These are phyloP conservation scores for Polydrusus cervinus DNA, from an alignment of 2,888 invertebrate genomes.

Conservation along the genomic window DNA sequence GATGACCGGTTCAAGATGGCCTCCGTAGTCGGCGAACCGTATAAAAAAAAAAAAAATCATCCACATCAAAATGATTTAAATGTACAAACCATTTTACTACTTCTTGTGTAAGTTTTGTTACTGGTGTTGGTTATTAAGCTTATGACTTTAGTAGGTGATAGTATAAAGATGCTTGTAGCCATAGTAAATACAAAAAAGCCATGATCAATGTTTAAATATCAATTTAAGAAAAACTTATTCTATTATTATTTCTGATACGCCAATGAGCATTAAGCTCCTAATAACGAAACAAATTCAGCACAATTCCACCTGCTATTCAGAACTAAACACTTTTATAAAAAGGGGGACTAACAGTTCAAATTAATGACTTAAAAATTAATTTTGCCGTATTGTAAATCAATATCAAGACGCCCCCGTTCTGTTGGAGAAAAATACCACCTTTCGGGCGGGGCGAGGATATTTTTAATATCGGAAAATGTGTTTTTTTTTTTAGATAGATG, in stretches of 20 bases:
- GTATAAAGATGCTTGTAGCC: too few relatives aligned
- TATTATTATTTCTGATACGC: conserved; percentile 15
- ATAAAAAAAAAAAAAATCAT: too few relatives aligned
- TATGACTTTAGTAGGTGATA: too few relatives aligned
- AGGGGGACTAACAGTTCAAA: conserved; percentile 44
- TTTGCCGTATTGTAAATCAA: conserved; percentile 47
- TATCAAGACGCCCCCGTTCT: conserved; percentile 34
- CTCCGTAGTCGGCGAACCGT: too few relatives aligned
- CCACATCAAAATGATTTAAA: too few relatives aligned
- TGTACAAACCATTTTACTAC: too few relatives aligned
- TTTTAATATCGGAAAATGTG: conserved; percentile 39
- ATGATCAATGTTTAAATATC: too few relatives aligned
- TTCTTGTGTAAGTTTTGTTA: too few relatives aligned
- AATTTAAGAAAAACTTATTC: too few relatives aligned
- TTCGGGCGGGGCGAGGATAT: conserved; percentile 25
- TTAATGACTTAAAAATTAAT: conserved; percentile 50
- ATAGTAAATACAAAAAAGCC: too few relatives aligned
- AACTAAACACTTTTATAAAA: conserved; percentile 21
- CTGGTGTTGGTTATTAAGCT: too few relatives aligned
- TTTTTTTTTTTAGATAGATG: conserved; percentile 9
- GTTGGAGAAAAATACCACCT: conserved; percentile 22
- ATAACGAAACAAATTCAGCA: conserved; percentile 31
- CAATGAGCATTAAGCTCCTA: conserved; percentile 23
- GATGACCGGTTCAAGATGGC: too few relatives aligned
- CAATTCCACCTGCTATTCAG: conserved; percentile 36